phyloP scores from a whole-genome alignment of 2,888 invertebrate genomes.

The Isoperla grammatica region DNA sequence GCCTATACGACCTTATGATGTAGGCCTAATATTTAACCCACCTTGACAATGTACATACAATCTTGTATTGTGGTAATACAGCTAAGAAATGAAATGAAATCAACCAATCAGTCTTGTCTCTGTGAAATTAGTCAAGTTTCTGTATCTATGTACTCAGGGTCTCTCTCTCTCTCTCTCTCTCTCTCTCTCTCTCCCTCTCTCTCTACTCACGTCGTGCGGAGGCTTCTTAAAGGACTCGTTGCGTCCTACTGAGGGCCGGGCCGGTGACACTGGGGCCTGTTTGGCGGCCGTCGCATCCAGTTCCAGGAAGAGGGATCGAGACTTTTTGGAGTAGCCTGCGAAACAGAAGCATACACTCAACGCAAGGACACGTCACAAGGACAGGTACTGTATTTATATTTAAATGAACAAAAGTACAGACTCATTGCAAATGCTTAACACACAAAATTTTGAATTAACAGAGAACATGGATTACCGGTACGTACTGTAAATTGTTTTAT shows the following conservation, averaged over 20 bases:
- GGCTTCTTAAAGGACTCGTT: conserved; percentile 5
- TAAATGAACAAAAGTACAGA: neutral
- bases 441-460: neutral
- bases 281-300: conserved; percentile 71
- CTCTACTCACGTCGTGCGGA: neutral
- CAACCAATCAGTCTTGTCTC: too few species aligned
- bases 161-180: too few species aligned
- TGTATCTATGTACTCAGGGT: too few species aligned
- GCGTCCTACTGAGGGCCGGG: conserved; percentile 44
- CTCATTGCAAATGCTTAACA: neutral
- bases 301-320: conserved; percentile 78
- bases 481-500: too few species aligned
- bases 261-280: conserved; percentile 47
- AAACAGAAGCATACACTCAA: conserved; percentile 18
- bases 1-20: too few species aligned
- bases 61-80: too few species aligned
- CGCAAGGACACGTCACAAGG: neutral
- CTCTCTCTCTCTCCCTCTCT: too few species aligned
- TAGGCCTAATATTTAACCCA: too few species aligned
- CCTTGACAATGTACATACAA: too few species aligned
- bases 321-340: conserved; percentile 78
- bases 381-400: neutral
- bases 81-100: too few species aligned
- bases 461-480: neutral
- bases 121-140: too few species aligned